A percentile compares a stretch with the other conserved stretches of the same genome.
These are phyloP conservation scores for Campylorhamphus procurvoides DNA, from an alignment of 2,113 vertebrate genomes.

Conservation along the genomic window DNA sequence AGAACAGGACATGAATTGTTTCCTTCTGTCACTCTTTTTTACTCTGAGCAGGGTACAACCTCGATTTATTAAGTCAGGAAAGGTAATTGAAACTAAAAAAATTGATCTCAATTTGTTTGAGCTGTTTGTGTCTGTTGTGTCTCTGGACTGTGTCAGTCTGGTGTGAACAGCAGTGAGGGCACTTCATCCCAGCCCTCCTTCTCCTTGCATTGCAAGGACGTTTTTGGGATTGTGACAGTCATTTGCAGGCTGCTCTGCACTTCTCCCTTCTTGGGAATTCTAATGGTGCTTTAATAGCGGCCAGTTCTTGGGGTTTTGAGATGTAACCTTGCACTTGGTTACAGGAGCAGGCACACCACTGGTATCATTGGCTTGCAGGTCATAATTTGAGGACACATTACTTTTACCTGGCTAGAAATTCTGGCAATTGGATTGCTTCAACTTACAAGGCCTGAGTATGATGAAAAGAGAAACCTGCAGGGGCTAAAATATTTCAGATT, in stretches of 20 bases:
- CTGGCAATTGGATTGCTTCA: neutral
- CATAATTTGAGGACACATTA: fast-evolving
- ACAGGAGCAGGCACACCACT: neutral
- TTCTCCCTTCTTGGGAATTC: too few relatives aligned
- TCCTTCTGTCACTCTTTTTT: neutral
- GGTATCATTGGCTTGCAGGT: neutral
- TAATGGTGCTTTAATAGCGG: neutral
- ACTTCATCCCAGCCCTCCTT: neutral
- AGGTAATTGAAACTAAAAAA: neutral
- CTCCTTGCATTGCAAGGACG: neutral
- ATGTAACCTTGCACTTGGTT: neutral
- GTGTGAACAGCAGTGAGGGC: neutral
- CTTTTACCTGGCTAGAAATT: neutral
- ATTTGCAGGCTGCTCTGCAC: neutral
- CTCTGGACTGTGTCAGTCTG: neutral
- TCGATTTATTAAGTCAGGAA: neutral
- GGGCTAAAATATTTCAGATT: neutral
- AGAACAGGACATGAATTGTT: neutral
- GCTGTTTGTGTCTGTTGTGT: neutral
- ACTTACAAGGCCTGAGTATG: neutral
- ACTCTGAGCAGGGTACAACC: neutral
- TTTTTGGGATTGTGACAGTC: neutral
- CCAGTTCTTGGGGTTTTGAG: neutral
- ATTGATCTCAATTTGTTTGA: neutral
- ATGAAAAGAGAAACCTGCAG: neutral